A percentile compares a stretch with the other conserved stretches of the same genome.
Evolutionary conservation across 2,888 invertebrate species (phyloP).

Genomic region (Eledona agricola): DNA sequence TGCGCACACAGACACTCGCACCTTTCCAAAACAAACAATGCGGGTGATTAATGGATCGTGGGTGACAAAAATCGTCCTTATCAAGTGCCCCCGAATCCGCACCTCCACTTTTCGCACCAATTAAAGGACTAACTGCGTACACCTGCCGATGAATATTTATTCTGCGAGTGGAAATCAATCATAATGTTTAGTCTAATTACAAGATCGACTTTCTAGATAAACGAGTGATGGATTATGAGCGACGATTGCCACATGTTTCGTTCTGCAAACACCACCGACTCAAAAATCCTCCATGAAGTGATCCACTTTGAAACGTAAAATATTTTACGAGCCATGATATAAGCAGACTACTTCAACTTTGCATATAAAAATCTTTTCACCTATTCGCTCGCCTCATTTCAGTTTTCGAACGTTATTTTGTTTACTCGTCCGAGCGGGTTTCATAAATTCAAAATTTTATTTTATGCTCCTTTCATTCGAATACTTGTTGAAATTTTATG

Average conservation of each 20-base stretch:
- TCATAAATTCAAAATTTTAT: no score
- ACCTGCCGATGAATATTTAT: slow-evolving; percentile 14
- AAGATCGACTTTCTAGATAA: slow-evolving; percentile 1
- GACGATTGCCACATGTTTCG: neutral
- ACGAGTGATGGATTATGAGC: neutral
- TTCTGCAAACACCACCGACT: neutral
- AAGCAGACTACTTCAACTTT: slow-evolving; percentile 9
- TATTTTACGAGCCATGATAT: slow-evolving; percentile 10
- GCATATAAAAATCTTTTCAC: slow-evolving; percentile 10
- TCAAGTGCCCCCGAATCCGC: no score
- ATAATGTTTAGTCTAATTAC: slow-evolving; percentile 16
- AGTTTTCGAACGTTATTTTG: no score
- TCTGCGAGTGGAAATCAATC: slow-evolving; percentile 8
- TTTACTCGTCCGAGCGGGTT: no score
- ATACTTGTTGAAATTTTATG: no score
- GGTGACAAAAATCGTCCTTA: no score
- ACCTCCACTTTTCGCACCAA: slow-evolving; percentile 10
- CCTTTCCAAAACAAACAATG: slow-evolving; percentile 26
- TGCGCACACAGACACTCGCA: slow-evolving; percentile 26
- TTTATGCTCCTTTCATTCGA: no score
- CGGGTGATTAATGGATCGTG: slow-evolving; percentile 16
- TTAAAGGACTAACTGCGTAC: slow-evolving; percentile 5
- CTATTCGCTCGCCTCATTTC: slow-evolving; percentile 3
- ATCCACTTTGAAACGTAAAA: slow-evolving; percentile 12
- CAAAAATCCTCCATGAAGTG: slow-evolving; percentile 10